A percentile compares a stretch with the other conserved stretches of the same genome.
phyloP scores from a whole-genome alignment of 1,140 invertebrate species.

The Solenopsis invicta region DNA sequence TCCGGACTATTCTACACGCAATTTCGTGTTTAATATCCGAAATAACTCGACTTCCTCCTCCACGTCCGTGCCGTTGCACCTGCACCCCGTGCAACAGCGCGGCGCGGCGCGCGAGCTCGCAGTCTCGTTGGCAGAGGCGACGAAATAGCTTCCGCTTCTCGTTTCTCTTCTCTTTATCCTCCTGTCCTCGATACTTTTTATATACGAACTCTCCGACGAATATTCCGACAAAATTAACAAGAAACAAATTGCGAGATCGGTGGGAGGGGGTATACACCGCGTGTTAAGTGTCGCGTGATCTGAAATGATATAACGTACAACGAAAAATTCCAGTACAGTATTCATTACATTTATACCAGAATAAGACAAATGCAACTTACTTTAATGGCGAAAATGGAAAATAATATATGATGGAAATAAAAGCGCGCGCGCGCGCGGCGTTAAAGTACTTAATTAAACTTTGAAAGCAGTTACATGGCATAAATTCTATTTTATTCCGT shows the following conservation, averaged over 20 bases:
- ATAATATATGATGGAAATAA: conserved; percentile 58
- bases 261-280: neutral
- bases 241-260: neutral
- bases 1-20: conserved; percentile 82
- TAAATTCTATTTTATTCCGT: conserved; percentile 65
- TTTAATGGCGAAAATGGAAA: conserved; percentile 61
- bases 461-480: conserved; percentile 62
- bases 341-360: conserved; percentile 38
- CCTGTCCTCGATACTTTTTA: conserved; percentile 13
- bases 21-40: conserved; percentile 85
- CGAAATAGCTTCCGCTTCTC: conserved; percentile 56
- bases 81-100: too few species aligned
- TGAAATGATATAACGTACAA: conserved; percentile 14
- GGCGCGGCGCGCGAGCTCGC: conserved; percentile 25
- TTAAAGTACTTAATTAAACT: conserved; percentile 67
- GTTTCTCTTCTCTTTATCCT: conserved; percentile 52
- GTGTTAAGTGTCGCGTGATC: neutral
- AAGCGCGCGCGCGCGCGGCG: conserved; percentile 54
- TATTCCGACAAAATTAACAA: neutral
- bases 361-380: conserved; percentile 61
- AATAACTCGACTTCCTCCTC: conserved; percentile 84
- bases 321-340: neutral
- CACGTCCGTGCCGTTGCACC: conserved; percentile 59
- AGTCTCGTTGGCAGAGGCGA: conserved; percentile 29
- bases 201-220: neutral